Percentiles rank a stretch among this genome's conserved stretches.
Conservation (phyloP, 2,888 invertebrate species). For the Diplazon laetatorius region DNA sequence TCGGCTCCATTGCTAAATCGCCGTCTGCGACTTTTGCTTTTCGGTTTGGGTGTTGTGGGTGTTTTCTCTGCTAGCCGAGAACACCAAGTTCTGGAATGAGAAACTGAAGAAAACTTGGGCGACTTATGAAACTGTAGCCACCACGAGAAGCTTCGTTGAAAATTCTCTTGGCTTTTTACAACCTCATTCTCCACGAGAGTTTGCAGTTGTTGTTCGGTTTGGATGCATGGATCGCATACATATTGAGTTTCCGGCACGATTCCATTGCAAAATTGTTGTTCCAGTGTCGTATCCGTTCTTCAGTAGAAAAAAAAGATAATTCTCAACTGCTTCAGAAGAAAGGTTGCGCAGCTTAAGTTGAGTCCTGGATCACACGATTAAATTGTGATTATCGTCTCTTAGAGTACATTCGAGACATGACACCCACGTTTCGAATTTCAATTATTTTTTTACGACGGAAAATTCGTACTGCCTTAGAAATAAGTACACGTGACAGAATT, state of each 20-base stretch:
- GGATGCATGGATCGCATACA: not conserved
- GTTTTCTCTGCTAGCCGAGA: not conserved
- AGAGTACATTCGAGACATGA: no score
- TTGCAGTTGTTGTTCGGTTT: not conserved
- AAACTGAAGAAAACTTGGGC: not conserved
- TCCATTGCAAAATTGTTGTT: not conserved
- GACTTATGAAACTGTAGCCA: not conserved
- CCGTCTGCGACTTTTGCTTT: slow-evolving; percentile 11
- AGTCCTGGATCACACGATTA: no score
- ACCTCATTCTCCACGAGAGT: not conserved
- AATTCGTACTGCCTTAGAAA: no score
- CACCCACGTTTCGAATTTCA: no score
- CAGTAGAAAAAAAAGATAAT: no score
- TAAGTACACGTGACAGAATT: no score
- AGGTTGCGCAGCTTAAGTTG: not conserved
- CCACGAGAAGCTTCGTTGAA: not conserved
- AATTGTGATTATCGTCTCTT: no score
- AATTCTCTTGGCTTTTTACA: not conserved
- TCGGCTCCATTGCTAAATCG: slow-evolving; percentile 3
- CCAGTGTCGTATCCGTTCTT: no score
- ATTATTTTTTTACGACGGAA: no score
- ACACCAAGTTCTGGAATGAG: not conserved
- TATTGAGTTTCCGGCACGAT: not conserved
- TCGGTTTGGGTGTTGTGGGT: not conserved
- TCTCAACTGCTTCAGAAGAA: no score